These are phyloP conservation scores for Nycticebus coucang DNA, from an alignment of 2,113 vertebrate species.

Conservation along the genomic window DNA sequence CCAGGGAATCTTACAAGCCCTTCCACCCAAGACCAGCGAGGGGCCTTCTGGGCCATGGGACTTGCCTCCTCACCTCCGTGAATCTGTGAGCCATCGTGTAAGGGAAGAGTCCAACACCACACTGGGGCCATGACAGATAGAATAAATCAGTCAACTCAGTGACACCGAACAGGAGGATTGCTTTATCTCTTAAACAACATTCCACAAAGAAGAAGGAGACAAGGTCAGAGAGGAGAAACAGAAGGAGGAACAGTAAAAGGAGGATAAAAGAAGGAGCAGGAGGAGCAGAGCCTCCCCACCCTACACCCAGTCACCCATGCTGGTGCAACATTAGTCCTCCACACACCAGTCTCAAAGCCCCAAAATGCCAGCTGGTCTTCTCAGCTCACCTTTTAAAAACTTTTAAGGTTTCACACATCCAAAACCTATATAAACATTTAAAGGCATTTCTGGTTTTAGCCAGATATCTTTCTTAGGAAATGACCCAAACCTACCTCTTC, in stretches of 20 bases:
- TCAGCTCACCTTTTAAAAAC: background rate
- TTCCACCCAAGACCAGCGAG: background rate
- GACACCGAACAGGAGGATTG: background rate
- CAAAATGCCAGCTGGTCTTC: background rate
- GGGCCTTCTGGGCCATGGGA: background rate
- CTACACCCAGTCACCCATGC: background rate
- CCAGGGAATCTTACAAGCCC: background rate
- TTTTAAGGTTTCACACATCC: background rate
- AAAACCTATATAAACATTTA: background rate
- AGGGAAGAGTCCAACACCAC: background rate
- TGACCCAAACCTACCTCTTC: background rate
- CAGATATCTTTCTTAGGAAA: background rate
- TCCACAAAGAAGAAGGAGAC: background rate
- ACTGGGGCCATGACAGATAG: background rate
- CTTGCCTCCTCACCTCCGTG: background rate
- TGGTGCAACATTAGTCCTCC: background rate
- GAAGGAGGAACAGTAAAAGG: background rate
- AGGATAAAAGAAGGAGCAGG: background rate
- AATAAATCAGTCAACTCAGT: background rate
- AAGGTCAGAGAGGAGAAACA: background rate
- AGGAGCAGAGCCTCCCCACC: background rate
- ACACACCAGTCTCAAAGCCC: background rate
- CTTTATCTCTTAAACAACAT: background rate
- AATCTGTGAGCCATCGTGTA: background rate
- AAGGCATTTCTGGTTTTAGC: conserved; percentile 1